Base-by-base conservation (phyloP, 2,888 invertebrate species). In the Hybos culiciformis region DNA sequence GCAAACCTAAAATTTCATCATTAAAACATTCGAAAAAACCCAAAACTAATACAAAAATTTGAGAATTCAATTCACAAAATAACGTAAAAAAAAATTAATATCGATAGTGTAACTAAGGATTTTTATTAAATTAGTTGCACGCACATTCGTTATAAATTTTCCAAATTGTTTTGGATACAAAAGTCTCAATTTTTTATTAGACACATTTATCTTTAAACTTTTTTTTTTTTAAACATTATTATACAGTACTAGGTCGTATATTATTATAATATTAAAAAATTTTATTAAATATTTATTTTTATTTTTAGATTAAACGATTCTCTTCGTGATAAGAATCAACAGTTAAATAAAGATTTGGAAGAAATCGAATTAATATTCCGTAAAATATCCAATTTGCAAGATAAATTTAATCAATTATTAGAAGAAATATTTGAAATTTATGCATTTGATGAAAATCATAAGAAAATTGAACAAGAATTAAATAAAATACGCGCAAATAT, bases 381-480 rank as follows among this genome's bases (percentile, higher is more conserved):
- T 58, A 75, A 74, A 57, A 78, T 84, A 58, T 75, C 78, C 50
- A 70, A 75, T 56, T 72, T 81, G 61, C 78, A 78, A 57, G 75
- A 76, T 56, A 71, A 71, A 56, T 72, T 88, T 54, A 77, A 78
- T 60, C 72, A 73, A 45, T 70, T 78, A 50, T 72, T 77, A 56
- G 72, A 75, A 49, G 75, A 79, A 64, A 74, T 83, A 50, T 71
- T 71, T 54, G 72, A 73, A 50, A 75, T 87, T 59, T 81, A 86
- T 74, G 80, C 84, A 29, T 87, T 80, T 67, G 83, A 78, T 56
- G 77, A 78, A 53, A 76, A 88, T 68, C 74, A 80, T 51, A 70
- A 71, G 44, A 70, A 70, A 47, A 73, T 74, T 37, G 79, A 80
- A 59, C 61, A 62, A 41, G 72, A 74, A 47, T 69, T 88, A 44